These are phyloP conservation scores for Campodea augens DNA, from an alignment of 1,140 invertebrate genomes.

Conservation along the genomic window DNA sequence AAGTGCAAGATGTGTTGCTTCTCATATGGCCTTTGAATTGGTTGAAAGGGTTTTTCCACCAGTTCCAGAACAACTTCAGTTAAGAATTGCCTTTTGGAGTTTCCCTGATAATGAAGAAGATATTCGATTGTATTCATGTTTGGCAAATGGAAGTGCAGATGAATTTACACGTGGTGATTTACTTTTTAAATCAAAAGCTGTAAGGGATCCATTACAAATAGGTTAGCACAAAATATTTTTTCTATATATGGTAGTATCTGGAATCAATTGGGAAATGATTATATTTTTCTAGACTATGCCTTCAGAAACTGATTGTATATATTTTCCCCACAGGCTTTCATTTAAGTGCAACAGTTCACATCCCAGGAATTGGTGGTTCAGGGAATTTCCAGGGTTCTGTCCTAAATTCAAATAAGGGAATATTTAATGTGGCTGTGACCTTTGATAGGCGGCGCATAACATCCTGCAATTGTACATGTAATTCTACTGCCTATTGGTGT, in stretches of 20 bases:
- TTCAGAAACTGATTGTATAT: not conserved
- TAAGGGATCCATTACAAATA: slow-evolving; percentile 91
- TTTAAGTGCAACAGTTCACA: slow-evolving; percentile 62
- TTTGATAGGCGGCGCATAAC: slow-evolving; percentile 91
- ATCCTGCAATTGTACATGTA: slow-evolving; percentile 94
- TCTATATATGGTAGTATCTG: slow-evolving; percentile 7
- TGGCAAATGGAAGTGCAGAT: slow-evolving; percentile 92
- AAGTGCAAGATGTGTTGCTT: slow-evolving; percentile 78
- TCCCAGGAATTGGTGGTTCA: too few relatives aligned
- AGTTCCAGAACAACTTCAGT: slow-evolving; percentile 88
- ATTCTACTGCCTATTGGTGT: slow-evolving; percentile 88
- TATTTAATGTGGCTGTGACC: slow-evolving; percentile 85
- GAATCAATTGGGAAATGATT: not conserved
- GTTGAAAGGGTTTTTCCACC: slow-evolving; percentile 91
- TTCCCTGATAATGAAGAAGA: slow-evolving; percentile 98
- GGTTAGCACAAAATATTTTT: slow-evolving; percentile 36
- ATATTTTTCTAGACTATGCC: slow-evolving; percentile 1
- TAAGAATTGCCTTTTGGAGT: slow-evolving; percentile 95
- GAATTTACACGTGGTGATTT: slow-evolving; percentile 89
- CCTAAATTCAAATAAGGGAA: slow-evolving; percentile 32
- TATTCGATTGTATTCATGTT: slow-evolving; percentile 91
- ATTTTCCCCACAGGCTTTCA: slow-evolving; percentile 57
- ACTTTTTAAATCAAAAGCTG: slow-evolving; percentile 63
- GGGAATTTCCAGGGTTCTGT: too few relatives aligned
- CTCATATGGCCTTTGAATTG: slow-evolving; percentile 90